Evolutionary conservation across 2,797 vertebrate genomes (phyloP).

Genomic region (Myiothlypis coronata): DNA sequence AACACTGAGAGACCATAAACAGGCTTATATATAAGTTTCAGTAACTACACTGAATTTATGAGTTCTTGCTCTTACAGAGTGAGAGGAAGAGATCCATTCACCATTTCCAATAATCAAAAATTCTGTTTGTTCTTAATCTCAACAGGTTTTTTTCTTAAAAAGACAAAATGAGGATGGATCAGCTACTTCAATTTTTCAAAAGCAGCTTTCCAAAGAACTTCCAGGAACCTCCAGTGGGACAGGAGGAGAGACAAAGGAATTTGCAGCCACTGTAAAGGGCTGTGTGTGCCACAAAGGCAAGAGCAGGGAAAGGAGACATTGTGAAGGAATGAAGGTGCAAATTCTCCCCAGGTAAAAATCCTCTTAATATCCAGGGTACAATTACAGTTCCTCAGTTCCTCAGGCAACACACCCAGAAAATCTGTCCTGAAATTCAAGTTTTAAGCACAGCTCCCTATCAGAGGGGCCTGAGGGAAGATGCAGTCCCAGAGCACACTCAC

Average conservation of each 20-base stretch:
- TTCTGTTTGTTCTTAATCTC: neutral
- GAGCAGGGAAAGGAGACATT: neutral
- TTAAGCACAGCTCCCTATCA: neutral
- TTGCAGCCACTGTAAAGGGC: neutral
- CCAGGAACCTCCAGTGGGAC: neutral
- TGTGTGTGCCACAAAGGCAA: neutral
- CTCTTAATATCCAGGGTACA: neutral
- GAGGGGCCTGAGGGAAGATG: neutral
- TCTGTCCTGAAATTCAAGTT: neutral
- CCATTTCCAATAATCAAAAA: neutral
- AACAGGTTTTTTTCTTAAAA: neutral
- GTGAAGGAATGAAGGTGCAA: neutral
- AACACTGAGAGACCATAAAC: neutral
- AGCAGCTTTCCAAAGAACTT: neutral
- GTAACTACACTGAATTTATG: neutral
- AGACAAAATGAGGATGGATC: neutral
- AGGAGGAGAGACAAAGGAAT: neutral
- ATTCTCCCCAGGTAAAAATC: neutral
- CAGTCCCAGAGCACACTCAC: constrained; percentile 70
- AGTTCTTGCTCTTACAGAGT: neutral
- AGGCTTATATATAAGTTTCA: neutral
- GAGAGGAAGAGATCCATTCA: neutral
- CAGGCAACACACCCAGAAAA: neutral
- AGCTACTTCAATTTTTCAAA: neutral
- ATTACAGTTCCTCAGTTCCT: neutral